These are phyloP conservation scores for Rhizoglyphus robini DNA, from an alignment of 1,140 invertebrate species.

Conservation along the genomic window DNA sequence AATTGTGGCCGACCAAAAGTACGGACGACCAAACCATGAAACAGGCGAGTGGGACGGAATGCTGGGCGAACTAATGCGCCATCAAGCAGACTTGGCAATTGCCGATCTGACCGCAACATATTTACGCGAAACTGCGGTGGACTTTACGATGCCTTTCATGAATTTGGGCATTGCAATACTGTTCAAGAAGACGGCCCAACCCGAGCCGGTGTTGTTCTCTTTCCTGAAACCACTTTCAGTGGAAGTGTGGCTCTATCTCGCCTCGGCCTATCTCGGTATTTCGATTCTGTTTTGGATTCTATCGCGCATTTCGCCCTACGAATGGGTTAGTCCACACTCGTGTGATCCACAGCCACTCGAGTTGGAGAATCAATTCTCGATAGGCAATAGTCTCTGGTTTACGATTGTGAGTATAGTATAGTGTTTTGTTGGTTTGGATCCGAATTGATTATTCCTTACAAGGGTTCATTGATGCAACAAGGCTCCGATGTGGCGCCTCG, in stretches of 20 bases:
- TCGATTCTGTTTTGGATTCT: conserved; percentile 88
- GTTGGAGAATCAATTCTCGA: conserved; percentile 85
- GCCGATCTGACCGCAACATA: conserved; percentile 37
- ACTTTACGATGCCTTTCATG: conserved; percentile 34
- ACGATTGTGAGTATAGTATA: conserved; percentile 76
- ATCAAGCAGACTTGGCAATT: conserved; percentile 38
- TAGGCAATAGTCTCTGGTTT: conserved; percentile 87
- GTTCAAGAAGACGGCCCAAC: conserved; percentile 67
- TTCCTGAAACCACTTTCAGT: conserved; percentile 88
- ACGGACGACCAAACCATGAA: conserved; percentile 49
- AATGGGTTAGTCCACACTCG: conserved; percentile 48
- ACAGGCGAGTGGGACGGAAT: conserved; percentile 53
- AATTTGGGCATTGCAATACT: conserved; percentile 37
- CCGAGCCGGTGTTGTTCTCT: conserved; percentile 79
- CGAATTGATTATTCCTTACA: no score
- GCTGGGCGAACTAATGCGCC: conserved; percentile 61
- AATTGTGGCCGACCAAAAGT: conserved; percentile 56
- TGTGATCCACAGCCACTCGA: conserved; percentile 42
- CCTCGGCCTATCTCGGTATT: conserved; percentile 80
- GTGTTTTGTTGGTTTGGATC: conserved; percentile 47
- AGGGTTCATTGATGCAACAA: conserved; percentile 50
- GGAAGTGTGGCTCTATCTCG: conserved; percentile 87
- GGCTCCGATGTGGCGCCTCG: conserved; percentile 64
- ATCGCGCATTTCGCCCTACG: conserved; percentile 72
- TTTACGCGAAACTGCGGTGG: conserved; percentile 32